phyloP scores from a whole-genome alignment of 2,797 vertebrate species.

The Protonibea diacanthus region DNA sequence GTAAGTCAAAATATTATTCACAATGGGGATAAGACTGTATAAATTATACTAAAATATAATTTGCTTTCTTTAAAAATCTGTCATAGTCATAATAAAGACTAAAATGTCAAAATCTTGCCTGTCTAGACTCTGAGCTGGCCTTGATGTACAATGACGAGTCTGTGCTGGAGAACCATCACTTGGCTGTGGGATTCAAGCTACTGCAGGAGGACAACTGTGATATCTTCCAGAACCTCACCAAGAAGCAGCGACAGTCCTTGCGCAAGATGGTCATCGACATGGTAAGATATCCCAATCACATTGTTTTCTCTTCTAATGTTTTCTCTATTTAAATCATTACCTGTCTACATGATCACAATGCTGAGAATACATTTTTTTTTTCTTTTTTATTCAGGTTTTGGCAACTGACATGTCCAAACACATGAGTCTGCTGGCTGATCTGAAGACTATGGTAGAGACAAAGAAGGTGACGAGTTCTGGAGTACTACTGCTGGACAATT shows the following conservation, averaged over 20 bases:
- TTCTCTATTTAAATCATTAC: not conserved
- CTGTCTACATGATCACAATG: not conserved
- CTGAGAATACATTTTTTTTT: not conserved
- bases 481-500: constrained; percentile 98
- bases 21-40: accelerated
- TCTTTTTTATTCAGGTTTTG: constrained; percentile 87
- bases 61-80: not conserved
- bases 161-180: constrained; percentile 95
- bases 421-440: constrained; percentile 96
- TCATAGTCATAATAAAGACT: not conserved
- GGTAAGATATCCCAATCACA: constrained; percentile 79
- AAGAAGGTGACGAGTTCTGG: constrained; percentile 99
- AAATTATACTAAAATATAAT: not conserved
- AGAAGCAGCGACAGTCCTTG: constrained; percentile 96
- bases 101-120: not conserved
- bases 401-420: constrained; percentile 99
- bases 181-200: constrained; percentile 96
- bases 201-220: constrained; percentile 94
- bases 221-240: constrained; percentile 94
- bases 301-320: not conserved
- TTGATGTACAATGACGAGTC: constrained; percentile 99
- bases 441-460: constrained; percentile 99
- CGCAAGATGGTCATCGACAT: constrained; percentile 99
- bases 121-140: constrained; percentile 94
- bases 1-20: constrained; percentile 84